These are phyloP conservation scores for Heliconius nattereri DNA, from an alignment of 1,140 invertebrate species.

Conservation along the genomic window DNA sequence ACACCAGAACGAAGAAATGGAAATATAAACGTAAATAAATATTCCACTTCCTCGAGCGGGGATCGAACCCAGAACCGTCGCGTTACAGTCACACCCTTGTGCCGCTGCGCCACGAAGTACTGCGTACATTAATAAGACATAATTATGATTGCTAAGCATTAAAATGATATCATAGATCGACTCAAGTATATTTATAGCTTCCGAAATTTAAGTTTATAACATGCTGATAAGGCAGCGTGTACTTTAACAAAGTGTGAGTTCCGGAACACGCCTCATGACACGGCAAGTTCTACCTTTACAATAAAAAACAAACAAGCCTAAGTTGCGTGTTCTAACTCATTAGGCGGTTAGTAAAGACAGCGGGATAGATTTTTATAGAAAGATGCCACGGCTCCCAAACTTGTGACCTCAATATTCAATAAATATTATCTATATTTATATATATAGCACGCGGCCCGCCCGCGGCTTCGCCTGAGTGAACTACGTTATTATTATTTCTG, in stretches of 20 bases:
- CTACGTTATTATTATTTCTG: too few relatives aligned
- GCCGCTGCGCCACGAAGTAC: too few relatives aligned
- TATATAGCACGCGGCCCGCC: too few relatives aligned
- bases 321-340: constrained; percentile 34
- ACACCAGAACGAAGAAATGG: too few relatives aligned
- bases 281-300: constrained; percentile 21
- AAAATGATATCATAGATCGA: too few relatives aligned
- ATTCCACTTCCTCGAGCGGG: too few relatives aligned
- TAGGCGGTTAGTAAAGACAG: constrained; percentile 21
- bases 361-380: constrained; percentile 37
- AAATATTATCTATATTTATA: neutral
- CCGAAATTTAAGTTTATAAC: constrained; percentile 32
- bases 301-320: constrained; percentile 36
- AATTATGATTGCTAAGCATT: too few relatives aligned
- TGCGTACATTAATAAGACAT: too few relatives aligned
- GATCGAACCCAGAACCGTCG: too few relatives aligned
- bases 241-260: constrained; percentile 35
- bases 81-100: too few relatives aligned
- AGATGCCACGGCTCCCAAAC: constrained; percentile 25
- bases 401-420: constrained; percentile 34
- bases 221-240: constrained; percentile 31
- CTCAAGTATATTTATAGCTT: constrained; percentile 25
- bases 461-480: too few relatives aligned
- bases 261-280: constrained; percentile 37
- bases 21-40: too few relatives aligned